Evolutionary conservation across 2,888 invertebrate species (phyloP).

Genomic region (Zootermopsis nevadensis): DNA sequence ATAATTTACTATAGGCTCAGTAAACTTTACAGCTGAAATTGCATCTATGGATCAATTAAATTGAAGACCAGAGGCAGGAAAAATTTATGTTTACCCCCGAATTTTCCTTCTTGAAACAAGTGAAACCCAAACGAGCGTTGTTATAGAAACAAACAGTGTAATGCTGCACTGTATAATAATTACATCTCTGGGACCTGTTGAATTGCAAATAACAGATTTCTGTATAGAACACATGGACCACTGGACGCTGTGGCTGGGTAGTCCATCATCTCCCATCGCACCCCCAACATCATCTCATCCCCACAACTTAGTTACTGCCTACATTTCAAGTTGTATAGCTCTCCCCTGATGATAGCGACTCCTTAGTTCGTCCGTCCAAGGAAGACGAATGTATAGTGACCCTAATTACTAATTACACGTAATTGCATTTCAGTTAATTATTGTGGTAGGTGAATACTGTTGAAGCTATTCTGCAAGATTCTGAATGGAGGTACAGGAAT

Average conservation of each 20-base stretch:
- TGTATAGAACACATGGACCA: slow-evolving; percentile 2
- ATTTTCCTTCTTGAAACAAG: too few relatives aligned
- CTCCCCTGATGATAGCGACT: slow-evolving; percentile 11
- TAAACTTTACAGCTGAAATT: too few relatives aligned
- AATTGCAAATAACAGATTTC: slow-evolving; percentile 17
- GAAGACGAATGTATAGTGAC: slow-evolving; percentile 52
- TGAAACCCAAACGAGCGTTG: too few relatives aligned
- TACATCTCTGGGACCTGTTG: slow-evolving; percentile 9
- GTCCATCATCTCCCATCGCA: slow-evolving; percentile 48
- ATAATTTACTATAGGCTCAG: too few relatives aligned
- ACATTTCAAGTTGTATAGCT: slow-evolving; percentile 47
- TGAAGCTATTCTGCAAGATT: slow-evolving; percentile 36
- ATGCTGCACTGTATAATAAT: too few relatives aligned
- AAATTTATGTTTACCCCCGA: too few relatives aligned
- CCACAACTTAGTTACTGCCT: slow-evolving; percentile 50
- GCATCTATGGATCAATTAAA: too few relatives aligned
- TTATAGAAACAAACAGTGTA: too few relatives aligned
- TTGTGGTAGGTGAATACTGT: slow-evolving; percentile 43
- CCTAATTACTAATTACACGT: slow-evolving; percentile 51
- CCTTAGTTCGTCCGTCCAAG: slow-evolving; percentile 45
- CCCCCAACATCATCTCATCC: slow-evolving; percentile 43
- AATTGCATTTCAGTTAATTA: slow-evolving; percentile 51
- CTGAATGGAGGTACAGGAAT: slow-evolving; percentile 18
- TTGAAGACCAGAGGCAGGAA: too few relatives aligned
- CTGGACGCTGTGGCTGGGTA: slow-evolving; percentile 29